Evolutionary conservation across 2,113 vertebrate species (phyloP).

Genomic region (Gnathonemus longibarbis): DNA sequence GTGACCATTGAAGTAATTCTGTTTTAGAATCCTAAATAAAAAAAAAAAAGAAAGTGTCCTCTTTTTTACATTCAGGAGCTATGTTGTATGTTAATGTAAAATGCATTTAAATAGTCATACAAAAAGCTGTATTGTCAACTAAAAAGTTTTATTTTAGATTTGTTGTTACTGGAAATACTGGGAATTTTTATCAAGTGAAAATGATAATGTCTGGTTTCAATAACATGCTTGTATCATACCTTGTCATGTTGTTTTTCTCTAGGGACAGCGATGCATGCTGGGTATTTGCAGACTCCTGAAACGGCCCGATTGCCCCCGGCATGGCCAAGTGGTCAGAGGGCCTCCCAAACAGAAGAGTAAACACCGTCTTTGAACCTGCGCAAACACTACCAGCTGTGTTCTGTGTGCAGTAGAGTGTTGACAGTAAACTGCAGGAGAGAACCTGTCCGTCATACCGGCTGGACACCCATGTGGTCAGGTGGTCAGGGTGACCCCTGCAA

Average conservation of each 20-base stretch:
- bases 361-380: constrained; percentile 9
- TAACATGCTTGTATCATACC: not conserved
- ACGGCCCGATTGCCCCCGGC: not conserved
- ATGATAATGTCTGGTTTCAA: not conserved
- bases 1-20: not conserved
- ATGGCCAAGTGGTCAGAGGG: not conserved
- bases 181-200: not conserved
- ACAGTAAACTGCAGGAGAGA: not conserved
- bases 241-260: not conserved
- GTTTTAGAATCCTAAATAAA: not conserved
- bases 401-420: not conserved
- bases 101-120: not conserved
- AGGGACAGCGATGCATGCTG: not conserved
- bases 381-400: constrained; percentile 21
- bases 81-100: not conserved
- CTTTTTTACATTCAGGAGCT: not conserved
- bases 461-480: not conserved
- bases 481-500: not conserved
- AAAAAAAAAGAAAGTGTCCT: not conserved
- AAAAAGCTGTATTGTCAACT: not conserved
- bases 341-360: not conserved
- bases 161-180: not conserved
- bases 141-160: not conserved
- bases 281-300: not conserved
- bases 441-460: not conserved